Evolutionary conservation across 2,113 vertebrate genomes (phyloP).

Genomic region (Oreochromis spilurus): DNA sequence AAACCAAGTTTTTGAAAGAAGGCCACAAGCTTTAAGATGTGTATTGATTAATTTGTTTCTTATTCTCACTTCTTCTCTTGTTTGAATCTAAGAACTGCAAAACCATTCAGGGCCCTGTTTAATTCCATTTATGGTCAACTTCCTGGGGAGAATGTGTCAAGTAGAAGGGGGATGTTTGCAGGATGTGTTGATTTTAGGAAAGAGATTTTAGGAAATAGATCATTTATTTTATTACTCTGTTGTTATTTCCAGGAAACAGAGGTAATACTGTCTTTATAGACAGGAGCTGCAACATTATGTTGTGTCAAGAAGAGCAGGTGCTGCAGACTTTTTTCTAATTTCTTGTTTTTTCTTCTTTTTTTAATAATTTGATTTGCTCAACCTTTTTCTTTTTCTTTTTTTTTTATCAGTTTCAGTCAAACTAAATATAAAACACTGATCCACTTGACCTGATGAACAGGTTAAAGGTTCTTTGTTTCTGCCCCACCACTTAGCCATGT

Average conservation of each 20-base stretch:
- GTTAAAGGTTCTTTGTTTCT: neutral
- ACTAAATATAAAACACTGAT: neutral
- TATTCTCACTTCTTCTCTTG: neutral
- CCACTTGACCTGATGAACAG: neutral
- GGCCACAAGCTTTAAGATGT: neutral
- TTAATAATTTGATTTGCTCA: neutral
- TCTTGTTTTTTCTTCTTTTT: neutral
- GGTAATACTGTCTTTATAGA: neutral
- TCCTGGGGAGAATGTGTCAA: neutral
- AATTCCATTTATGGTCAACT: neutral
- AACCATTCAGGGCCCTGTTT: neutral
- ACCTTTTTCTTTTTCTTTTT: neutral
- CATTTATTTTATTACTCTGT: neutral
- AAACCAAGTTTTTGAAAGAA: neutral
- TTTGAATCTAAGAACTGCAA: neutral
- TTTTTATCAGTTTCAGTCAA: neutral
- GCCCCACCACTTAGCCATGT: neutral
- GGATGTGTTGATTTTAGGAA: neutral
- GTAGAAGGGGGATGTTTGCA: neutral
- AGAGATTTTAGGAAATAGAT: neutral
- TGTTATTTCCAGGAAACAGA: neutral
- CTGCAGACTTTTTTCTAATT: neutral
- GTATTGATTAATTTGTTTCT: accelerated
- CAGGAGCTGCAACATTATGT: neutral
- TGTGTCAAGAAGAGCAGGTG: neutral